phyloP scores from a whole-genome alignment of 2,113 vertebrate species.

The Poeciliopsis turrubarensis region DNA sequence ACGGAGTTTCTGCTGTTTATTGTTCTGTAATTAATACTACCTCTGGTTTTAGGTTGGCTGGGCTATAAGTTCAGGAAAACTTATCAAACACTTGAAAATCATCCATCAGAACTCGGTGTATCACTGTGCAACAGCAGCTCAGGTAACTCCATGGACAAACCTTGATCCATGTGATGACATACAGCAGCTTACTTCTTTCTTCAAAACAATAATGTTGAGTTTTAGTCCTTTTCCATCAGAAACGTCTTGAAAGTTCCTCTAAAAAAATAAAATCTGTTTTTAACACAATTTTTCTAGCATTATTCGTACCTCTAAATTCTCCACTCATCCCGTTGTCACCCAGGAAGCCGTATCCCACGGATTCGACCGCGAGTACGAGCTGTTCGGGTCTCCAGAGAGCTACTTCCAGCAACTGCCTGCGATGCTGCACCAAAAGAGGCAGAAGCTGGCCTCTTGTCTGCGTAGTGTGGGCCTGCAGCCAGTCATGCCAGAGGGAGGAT shows the following conservation, averaged over 20 bases:
- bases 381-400: conserved; percentile 84
- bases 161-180: too few relatives aligned
- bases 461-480: conserved; percentile 84
- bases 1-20: not conserved
- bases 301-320: not conserved
- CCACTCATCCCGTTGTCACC: not conserved
- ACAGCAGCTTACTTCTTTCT: not conserved
- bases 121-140: conserved; percentile 88
- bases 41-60: conserved; percentile 87
- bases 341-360: conserved; percentile 88
- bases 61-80: conserved; percentile 81
- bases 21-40: not conserved
- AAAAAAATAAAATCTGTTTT: too few relatives aligned
- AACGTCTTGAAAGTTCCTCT: too few relatives aligned
- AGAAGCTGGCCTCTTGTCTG: conserved; percentile 82
- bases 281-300: too few relatives aligned
- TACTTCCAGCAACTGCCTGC: conserved; percentile 87
- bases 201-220: not conserved
- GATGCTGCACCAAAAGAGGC: conserved; percentile 79
- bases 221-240: too few relatives aligned
- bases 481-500: conserved; percentile 88
- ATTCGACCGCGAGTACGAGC: conserved; percentile 84
- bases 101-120: conserved; percentile 91
- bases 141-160: conserved; percentile 80
- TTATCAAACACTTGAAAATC: conserved; percentile 87